Evolutionary conservation across 2,113 vertebrate species (phyloP).

Genomic region (Rhodinocichla rosea): DNA sequence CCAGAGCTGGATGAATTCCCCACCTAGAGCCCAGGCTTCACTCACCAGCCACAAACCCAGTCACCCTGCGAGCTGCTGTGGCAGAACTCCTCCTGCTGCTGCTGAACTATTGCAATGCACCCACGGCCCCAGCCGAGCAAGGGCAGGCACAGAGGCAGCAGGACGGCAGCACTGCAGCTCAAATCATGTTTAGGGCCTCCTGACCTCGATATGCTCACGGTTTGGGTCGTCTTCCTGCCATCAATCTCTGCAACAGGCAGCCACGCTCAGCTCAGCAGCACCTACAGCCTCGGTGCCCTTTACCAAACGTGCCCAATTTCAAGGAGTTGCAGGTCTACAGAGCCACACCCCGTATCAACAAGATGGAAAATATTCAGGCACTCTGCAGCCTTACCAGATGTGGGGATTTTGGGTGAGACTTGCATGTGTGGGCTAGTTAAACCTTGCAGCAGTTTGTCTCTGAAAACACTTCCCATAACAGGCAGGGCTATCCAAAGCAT

Average conservation of each 20-base stretch:
- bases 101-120: background rate
- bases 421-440: background rate
- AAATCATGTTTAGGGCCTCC: background rate
- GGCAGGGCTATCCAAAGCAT: background rate
- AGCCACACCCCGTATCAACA: background rate
- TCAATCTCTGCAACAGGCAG: background rate
- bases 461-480: background rate
- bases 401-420: background rate
- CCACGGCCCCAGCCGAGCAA: background rate
- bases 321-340: background rate
- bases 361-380: background rate
- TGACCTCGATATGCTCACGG: fast-evolving
- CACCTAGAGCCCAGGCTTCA: background rate
- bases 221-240: background rate
- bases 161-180: fast-evolving
- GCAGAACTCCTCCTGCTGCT: background rate
- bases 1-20: background rate
- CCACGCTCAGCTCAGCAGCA: background rate
- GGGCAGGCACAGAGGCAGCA: background rate
- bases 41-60: background rate
- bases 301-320: fast-evolving
- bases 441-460: background rate
- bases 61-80: fast-evolving
- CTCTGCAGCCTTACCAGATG: background rate
- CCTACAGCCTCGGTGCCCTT: fast-evolving